phyloP scores from a whole-genome alignment of 2,113 vertebrate species.

The Poecilia latipinna region DNA sequence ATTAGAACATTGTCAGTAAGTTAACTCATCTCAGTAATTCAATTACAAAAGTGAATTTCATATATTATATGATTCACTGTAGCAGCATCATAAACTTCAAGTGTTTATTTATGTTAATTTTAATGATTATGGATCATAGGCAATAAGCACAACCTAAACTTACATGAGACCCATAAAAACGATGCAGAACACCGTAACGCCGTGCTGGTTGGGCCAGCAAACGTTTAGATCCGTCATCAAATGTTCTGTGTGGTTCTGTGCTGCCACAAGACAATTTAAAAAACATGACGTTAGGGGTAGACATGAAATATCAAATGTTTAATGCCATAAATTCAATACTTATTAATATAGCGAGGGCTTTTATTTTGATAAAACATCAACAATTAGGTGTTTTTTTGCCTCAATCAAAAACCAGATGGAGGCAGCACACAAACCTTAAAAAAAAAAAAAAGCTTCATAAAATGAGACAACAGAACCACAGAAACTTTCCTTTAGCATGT shows the following conservation, averaged over 20 bases:
- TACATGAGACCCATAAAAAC: not conserved
- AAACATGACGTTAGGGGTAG: not conserved
- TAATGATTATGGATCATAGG: not conserved
- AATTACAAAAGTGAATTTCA: not conserved
- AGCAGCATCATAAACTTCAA: not conserved
- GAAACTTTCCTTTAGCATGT: slow-evolving; percentile 23
- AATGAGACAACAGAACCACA: not conserved
- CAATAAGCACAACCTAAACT: not conserved
- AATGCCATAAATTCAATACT: slow-evolving; percentile 33
- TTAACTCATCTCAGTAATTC: not conserved
- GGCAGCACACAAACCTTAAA: slow-evolving; percentile 29
- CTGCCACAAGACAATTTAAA: slow-evolving; percentile 23
- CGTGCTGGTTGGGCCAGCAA: no score
- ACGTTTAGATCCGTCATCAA: no score
- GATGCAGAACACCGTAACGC: not conserved
- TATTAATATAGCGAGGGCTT: slow-evolving; percentile 16
- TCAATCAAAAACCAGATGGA: slow-evolving; percentile 50
- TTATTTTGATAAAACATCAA: not conserved
- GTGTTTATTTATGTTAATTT: not conserved
- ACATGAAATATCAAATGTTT: slow-evolving; percentile 22
- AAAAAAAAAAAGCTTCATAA: slow-evolving; percentile 4
- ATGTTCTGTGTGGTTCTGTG: not conserved
- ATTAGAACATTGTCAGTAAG: not conserved
- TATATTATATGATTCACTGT: not conserved
- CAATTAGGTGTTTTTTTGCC: slow-evolving; percentile 12